Evolutionary conservation across 2,888 invertebrate genomes (phyloP).

Genomic region (Byasa hedistus): DNA sequence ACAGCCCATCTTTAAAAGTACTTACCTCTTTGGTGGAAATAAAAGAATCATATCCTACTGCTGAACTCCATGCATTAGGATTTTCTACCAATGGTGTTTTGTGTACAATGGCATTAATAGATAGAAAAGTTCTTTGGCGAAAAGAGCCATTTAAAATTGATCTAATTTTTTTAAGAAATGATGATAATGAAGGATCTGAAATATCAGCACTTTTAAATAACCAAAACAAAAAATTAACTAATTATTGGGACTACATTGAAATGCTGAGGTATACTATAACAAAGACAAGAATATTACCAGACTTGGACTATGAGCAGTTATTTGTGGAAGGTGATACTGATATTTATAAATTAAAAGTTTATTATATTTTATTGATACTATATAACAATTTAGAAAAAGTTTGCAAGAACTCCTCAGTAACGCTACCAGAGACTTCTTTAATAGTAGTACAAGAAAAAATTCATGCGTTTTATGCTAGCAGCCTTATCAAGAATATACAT

Average conservation of each 20-base stretch:
- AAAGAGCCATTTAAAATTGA: slow-evolving; percentile 52
- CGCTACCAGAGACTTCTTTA: slow-evolving; percentile 51
- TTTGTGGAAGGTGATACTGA: slow-evolving; percentile 46
- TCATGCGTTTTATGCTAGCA: slow-evolving; percentile 48
- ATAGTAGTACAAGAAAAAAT: slow-evolving; percentile 57
- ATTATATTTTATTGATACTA: slow-evolving; percentile 49
- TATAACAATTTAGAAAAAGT: slow-evolving; percentile 45
- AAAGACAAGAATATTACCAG: slow-evolving; percentile 54
- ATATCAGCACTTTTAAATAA: slow-evolving; percentile 49
- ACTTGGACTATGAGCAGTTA: slow-evolving; percentile 45
- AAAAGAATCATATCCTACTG: slow-evolving; percentile 47
- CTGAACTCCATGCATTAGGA: slow-evolving; percentile 49
- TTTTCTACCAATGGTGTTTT: slow-evolving; percentile 53
- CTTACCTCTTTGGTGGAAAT: slow-evolving; percentile 43
- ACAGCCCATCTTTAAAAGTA: slow-evolving; percentile 38
- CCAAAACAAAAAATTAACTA: slow-evolving; percentile 48
- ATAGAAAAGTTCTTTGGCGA: slow-evolving; percentile 50
- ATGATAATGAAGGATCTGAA: slow-evolving; percentile 40
- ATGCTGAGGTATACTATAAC: slow-evolving; percentile 52
- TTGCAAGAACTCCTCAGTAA: slow-evolving; percentile 38
- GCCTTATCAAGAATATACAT: slow-evolving; percentile 41
- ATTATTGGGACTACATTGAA: slow-evolving; percentile 63
- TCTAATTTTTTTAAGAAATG: slow-evolving; percentile 45
- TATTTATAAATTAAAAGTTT: slow-evolving; percentile 59
- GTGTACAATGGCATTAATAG: slow-evolving; percentile 46